phyloP scores from a whole-genome alignment of 2,113 vertebrate genomes.

The Tricholaema leucomelas region DNA sequence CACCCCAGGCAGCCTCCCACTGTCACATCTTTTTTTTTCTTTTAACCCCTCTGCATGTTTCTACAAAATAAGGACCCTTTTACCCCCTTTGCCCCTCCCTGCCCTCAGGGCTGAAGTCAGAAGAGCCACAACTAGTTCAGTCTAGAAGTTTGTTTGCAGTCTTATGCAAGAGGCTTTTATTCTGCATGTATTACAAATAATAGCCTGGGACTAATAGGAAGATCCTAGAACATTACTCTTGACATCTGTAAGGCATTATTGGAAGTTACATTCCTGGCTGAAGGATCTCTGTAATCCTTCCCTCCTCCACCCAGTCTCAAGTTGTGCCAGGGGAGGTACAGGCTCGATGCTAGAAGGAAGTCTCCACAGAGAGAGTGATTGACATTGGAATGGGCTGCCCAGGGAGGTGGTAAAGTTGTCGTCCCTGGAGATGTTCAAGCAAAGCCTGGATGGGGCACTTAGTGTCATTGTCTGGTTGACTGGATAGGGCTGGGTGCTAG shows the following conservation, averaged over 20 bases:
- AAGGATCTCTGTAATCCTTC: constrained; percentile 1
- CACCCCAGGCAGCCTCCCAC: no score
- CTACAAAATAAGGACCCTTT: not conserved
- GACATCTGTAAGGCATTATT: constrained; percentile 50
- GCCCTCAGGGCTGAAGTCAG: not conserved
- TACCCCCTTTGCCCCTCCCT: not conserved
- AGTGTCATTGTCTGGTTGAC: no score
- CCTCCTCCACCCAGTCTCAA: no score
- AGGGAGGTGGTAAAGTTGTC: no score
- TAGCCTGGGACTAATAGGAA: constrained; percentile 14
- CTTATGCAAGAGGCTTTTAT: not conserved
- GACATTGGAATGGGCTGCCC: no score
- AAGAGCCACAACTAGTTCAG: not conserved
- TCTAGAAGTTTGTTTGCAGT: not conserved
- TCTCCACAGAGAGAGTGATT: no score
- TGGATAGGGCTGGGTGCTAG: no score
- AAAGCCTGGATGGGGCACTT: no score
- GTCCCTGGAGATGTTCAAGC: no score
- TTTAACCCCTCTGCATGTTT: not conserved
- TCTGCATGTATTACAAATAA: constrained; percentile 41
- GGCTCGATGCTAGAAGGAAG: no score
- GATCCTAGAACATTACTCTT: constrained; percentile 3
- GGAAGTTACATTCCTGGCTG: constrained; percentile 3
- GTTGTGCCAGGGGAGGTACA: no score
- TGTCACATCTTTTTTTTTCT: no score